Evolutionary conservation across 1,140 invertebrate species (phyloP), one percentile per base, ranked within the genome.

Genomic region (Hypsibius dujardini): DNA sequence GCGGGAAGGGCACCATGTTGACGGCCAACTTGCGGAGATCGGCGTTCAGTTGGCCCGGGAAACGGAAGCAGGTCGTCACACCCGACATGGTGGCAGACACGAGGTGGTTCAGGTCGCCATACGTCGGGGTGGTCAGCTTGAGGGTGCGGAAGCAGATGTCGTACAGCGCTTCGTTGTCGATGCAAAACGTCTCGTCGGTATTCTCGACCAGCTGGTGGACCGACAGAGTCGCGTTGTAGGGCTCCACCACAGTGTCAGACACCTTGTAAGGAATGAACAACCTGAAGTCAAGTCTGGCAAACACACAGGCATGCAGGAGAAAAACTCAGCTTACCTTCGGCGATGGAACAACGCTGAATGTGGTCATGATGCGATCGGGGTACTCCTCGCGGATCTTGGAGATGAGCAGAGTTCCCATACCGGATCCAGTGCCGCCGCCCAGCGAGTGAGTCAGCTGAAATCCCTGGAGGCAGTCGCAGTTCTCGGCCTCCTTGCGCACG

Each of bases 221-320:
- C 14, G 79, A 77, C 47, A 81, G 74, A 46, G 78, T 78, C n/a
- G 78, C 79, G 74, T 81, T 81, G 75, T 81, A 81, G 3, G 80
- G 80, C 73, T 81, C 80, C 28, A 81, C 80, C 42, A 77, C 77
- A 12, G 62, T 67, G 71, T 79, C 77, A 56, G 78, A 79, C 47
- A 79, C 76, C 77, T 79, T 2, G 45, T 40, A 72, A 59, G 28
- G 28, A 46, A 42, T 14, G n/a, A 45, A 59, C 45, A 62, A 72
- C 2, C 1, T 1, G 47, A 73, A 72, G 70, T 71, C 59, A 69
- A 69, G 67, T 72, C 72, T 70, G 75, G 76, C 78, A 46, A 83
- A 75, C 0, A 79, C 79, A 0, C 77, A 79, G 12, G 12, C 62
- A 67, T 15, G 62, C 42, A 12, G 42, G 12, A 15, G 3, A 12